Base-by-base conservation (phyloP, 2,113 vertebrate genomes). In the Triplophysa dalaica region DNA sequence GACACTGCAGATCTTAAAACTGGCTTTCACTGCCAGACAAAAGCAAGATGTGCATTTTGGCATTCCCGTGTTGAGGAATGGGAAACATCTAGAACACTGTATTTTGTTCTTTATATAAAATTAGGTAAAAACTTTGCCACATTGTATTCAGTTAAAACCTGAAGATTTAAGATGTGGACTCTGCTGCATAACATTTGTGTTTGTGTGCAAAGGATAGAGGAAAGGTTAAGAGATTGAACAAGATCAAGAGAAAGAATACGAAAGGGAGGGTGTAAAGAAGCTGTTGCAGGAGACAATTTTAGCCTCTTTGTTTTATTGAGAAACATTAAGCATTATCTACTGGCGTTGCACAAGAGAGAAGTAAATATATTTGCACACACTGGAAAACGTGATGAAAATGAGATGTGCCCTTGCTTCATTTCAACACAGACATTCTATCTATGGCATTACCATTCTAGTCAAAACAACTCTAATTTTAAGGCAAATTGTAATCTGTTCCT, bases 271-370 rank as follows among this genome's bases (percentile, higher is more conserved):
- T 58, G 17, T 22, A 64, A 82, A 91, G 83, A 87, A 91, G 88
- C 86, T 91, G 90, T 89, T 89, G 85, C 81, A 84, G 77, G 67
- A 89, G 82, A 84, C 87, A 86, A 87, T 89, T 89, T 89, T 89
- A 89, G 83, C 74, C 70, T 64, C 78, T 85, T 85, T 78, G 83
- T 85, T 87, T 89, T 83, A 89, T 90, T 90, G 85, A 86, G 88
- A 91, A 89, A 88, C 88, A 89, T 85, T 78, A 84, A 80, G 69
- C 86, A 87, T 87, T 88, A 85, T 88, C 69, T 12, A 75, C 79
- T 70, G 75, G 1, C 13, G 75, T 60, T 48, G 63, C 61, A 50
- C 2, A 14, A 29, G 48, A 22, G 48, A 38, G 74, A 65, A 64
- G 65, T 65, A 65, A 43, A 29, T 24, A 2, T 16, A 76, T 76